These are phyloP conservation scores for Phenganax stokvisi DNA, from an alignment of 92 coral and sea anemone genomes.

Conservation along the genomic window DNA sequence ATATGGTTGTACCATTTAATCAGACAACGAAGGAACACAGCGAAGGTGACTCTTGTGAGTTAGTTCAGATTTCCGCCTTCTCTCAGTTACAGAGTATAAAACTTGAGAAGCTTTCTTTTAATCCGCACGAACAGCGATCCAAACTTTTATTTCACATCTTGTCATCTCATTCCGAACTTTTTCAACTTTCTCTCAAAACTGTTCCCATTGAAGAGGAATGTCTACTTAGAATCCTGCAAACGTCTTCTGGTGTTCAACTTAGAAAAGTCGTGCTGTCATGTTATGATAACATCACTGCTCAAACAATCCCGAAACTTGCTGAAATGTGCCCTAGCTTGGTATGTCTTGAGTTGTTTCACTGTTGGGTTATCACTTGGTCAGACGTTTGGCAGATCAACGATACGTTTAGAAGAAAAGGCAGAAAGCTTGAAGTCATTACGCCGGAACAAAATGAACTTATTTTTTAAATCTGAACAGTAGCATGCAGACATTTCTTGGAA, in stretches of 20 bases:
- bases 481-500: too few relatives aligned
- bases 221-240: neutral
- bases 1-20: neutral
- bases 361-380: constrained; percentile 3
- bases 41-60: neutral
- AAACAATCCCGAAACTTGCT: neutral
- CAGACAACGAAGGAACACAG: neutral
- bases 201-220: constrained; percentile 4
- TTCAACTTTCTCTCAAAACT: neutral
- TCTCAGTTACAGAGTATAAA: neutral
- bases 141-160: neutral
- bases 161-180: constrained; percentile 4
- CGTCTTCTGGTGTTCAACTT: constrained; percentile 3
- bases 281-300: constrained; percentile 10
- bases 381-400: constrained; percentile 20
- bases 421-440: neutral
- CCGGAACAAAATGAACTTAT: neutral
- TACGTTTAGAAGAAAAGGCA: neutral
- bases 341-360: constrained; percentile 5
- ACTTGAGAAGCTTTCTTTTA: neutral
- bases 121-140: neutral
- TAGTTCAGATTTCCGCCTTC: neutral
- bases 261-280: constrained; percentile 1
- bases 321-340: neutral
- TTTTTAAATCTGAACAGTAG: too few relatives aligned